Base-by-base conservation (phyloP, 1,140 invertebrate genomes). In the Drosophila baimaii region DNA sequence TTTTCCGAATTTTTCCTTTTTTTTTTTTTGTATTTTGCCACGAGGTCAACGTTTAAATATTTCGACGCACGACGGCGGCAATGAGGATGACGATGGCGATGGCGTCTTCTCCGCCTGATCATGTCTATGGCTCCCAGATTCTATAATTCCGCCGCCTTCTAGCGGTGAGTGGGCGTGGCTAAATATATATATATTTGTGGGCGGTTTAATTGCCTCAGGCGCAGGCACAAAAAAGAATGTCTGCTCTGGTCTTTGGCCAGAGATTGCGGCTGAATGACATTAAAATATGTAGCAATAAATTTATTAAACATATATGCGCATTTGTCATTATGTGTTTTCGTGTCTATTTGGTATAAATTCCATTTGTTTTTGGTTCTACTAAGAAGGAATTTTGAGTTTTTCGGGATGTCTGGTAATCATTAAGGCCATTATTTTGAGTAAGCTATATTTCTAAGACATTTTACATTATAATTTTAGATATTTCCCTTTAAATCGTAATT, bases 31-130 rank as follows among this genome's bases (percentile, higher is more conserved):
- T 64, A 43, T 57, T 74, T 54, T 49, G 58, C 71, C 66, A 82
- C 83, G 83, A 89, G 83, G 83, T 89, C 84, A 89, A 73, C 79
- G 77, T 80, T 80, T 70, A 83, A 88, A 84, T 73, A 71, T 86
- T 81, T 79, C 69, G 49, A 66, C 71, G 54, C 79, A 73, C 73
- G 73, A 72, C 77, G 63, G 52, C 41, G 58, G 69, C 69, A 65
- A 61, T 74, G 57, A 62, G n/a, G n/a, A n/a, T n/a, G n/a, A n/a
- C 46, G 46, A 5, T 10, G 23, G 15, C 23, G 57, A 51, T 46
- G 73, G 71, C 72, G 72, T 75, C 73, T 76, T 66, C 56, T 68
- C 23, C 47, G 78, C 33, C 73, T 66, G 76, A 58, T 78, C 66
- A 58, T 35, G 35, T 55, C 39, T 56, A 39, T 54, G 51, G 31